A percentile compares a stretch with the other conserved stretches of the same genome.
Evolutionary conservation across 2,888 invertebrate species (phyloP).

Genomic region (Cephus sareptanus): DNA sequence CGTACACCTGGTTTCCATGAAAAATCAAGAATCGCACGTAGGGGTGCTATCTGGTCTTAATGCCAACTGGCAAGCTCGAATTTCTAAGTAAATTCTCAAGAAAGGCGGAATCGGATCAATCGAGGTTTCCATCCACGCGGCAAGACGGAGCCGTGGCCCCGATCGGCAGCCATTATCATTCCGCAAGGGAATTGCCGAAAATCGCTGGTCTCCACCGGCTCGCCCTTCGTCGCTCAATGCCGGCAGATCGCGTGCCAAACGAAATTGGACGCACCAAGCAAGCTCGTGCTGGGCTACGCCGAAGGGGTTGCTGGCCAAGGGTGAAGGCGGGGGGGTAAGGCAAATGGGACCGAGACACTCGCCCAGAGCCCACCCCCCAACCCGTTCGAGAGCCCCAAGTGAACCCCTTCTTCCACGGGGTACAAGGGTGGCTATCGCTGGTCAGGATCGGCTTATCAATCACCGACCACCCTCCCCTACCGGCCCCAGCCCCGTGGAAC

Average conservation of each 20-base stretch:
- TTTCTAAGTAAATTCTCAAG: neutral
- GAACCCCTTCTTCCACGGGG: constrained; percentile 17
- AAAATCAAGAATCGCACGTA: neutral
- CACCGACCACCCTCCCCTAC: constrained; percentile 28
- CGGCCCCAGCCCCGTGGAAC: neutral
- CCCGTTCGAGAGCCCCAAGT: constrained; percentile 16
- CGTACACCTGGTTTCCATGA: too few species aligned
- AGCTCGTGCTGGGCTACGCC: neutral
- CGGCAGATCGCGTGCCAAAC: constrained; percentile 41
- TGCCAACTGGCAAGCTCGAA: neutral
- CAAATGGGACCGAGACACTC: constrained; percentile 25
- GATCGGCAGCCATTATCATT: neutral
- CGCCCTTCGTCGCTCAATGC: constrained; percentile 4
- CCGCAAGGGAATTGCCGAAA: neutral
- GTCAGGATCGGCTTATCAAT: constrained; percentile 53
- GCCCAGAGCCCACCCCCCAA: constrained; percentile 17
- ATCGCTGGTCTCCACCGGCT: neutral
- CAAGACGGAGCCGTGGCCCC: neutral
- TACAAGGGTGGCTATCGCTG: constrained; percentile 40
- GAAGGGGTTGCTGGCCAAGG: constrained; percentile 4
- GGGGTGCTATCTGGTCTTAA: neutral
- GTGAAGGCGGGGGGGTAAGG: constrained; percentile 15
- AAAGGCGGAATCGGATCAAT: neutral
- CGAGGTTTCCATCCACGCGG: neutral
- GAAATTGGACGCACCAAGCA: constrained; percentile 39